phyloP scores from a whole-genome alignment of 2,888 invertebrate genomes.

The Mycogona germanica region DNA sequence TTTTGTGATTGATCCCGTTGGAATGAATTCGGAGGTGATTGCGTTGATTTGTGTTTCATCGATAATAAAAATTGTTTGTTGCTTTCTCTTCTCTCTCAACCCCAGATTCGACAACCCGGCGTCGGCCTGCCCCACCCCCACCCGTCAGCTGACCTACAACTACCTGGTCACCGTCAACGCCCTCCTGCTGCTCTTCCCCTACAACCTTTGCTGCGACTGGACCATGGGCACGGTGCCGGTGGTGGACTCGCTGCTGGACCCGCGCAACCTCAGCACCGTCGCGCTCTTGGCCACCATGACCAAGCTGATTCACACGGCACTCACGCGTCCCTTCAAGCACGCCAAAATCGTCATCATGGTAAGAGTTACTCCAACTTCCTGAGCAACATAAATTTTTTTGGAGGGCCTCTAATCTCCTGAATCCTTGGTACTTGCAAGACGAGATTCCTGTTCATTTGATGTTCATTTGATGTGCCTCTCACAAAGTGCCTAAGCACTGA shows the following conservation, averaged over 20 bases:
- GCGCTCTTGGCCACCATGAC: constrained; percentile 45
- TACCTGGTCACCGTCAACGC: constrained; percentile 82
- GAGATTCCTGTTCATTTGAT: too few species aligned
- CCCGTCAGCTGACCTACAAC: constrained; percentile 80
- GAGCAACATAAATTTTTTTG: too few species aligned
- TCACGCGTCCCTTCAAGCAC: constrained; percentile 13
- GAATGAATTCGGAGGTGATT: too few species aligned
- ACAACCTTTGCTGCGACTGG: constrained; percentile 92
- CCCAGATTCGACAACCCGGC: constrained; percentile 91
- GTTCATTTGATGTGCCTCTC: too few species aligned
- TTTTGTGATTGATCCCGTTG: too few species aligned
- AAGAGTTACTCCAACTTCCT: too few species aligned
- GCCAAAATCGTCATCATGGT: constrained; percentile 18
- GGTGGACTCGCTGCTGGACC: constrained; percentile 62
- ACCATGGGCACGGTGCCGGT: constrained; percentile 94
- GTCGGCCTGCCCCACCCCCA: constrained; percentile 69
- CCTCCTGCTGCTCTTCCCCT: constrained; percentile 80
- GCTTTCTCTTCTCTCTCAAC: not conserved
- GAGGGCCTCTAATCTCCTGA: too few species aligned
- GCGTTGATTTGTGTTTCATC: too few species aligned
- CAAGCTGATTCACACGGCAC: constrained; percentile 23
- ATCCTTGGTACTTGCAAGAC: too few species aligned
- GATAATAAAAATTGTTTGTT: not conserved
- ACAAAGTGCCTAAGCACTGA: too few species aligned
- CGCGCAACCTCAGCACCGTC: constrained; percentile 67